Conservation (phyloP, 2,888 invertebrate genomes). For the Crossocerus cetratus region DNA sequence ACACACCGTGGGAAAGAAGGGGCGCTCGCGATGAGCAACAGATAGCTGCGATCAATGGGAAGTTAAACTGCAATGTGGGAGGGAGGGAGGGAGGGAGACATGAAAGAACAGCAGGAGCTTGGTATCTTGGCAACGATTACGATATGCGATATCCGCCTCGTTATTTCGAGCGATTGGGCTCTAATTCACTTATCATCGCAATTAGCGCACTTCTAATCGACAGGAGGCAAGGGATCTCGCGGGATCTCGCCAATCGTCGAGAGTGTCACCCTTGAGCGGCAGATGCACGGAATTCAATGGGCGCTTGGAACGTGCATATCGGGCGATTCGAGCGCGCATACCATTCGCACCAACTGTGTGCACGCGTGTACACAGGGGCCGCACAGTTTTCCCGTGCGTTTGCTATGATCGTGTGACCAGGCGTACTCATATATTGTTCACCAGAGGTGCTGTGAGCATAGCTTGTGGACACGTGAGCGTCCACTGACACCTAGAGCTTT, state of each 20-base stretch:
- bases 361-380: too few relatives aligned
- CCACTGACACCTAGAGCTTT: too few relatives aligned
- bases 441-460: neutral
- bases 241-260: neutral
- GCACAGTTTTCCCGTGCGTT: too few relatives aligned
- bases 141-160: neutral
- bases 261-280: neutral
- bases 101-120: neutral
- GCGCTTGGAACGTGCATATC: neutral
- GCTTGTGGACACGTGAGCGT: conserved; percentile 29
- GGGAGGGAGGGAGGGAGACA: neutral
- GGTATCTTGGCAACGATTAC: neutral
- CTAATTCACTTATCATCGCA: conserved; percentile 31
- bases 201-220: conserved; percentile 34
- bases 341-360: conserved; percentile 3
- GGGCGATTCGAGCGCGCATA: neutral
- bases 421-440: neutral
- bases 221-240: neutral
- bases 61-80: neutral
- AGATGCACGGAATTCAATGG: neutral
- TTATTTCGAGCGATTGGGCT: neutral
- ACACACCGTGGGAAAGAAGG: neutral
- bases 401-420: too few relatives aligned
- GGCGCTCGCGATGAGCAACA: neutral
- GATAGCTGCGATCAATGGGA: neutral